These are phyloP conservation scores for Amblyornis subalaris DNA, from an alignment of 2,113 vertebrate genomes.

Conservation along the genomic window DNA sequence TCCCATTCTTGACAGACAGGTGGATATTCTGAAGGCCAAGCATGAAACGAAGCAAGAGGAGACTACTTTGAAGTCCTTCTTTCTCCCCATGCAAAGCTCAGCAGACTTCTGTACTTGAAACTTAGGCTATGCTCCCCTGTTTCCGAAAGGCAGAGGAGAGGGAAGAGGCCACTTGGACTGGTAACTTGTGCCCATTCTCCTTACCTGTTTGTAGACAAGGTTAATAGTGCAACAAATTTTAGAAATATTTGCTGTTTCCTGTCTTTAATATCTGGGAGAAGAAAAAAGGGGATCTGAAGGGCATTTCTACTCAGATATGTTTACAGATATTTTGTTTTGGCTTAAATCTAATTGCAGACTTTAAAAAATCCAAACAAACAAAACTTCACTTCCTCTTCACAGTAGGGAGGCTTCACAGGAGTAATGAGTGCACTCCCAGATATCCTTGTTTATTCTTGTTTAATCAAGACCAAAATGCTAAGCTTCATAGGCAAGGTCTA, in stretches of 20 bases:
- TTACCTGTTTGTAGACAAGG: not conserved
- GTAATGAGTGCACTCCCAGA: not conserved
- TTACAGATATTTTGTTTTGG: not conserved
- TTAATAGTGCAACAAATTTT: not conserved
- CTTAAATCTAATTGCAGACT: not conserved
- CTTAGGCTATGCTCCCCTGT: not conserved
- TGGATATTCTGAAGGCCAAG: not conserved
- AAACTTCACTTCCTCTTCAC: not conserved
- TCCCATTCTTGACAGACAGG: not conserved
- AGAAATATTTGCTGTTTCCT: not conserved
- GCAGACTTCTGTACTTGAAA: not conserved
- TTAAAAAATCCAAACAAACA: not conserved
- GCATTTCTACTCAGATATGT: not conserved
- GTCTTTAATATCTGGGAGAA: not conserved
- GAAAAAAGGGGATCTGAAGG: not conserved
- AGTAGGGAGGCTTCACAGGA: not conserved
- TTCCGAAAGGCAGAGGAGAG: not conserved
- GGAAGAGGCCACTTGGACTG: not conserved
- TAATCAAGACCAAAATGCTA: not conserved
- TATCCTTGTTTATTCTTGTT: not conserved
- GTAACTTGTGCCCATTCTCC: not conserved
- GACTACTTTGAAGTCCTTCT: not conserved
- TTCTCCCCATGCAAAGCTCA: not conserved
- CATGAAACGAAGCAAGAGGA: not conserved
- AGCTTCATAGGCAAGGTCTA: slow-evolving; percentile 5